Conservation (phyloP, 2,113 vertebrate genomes). For the Lophotis ruficrista region DNA sequence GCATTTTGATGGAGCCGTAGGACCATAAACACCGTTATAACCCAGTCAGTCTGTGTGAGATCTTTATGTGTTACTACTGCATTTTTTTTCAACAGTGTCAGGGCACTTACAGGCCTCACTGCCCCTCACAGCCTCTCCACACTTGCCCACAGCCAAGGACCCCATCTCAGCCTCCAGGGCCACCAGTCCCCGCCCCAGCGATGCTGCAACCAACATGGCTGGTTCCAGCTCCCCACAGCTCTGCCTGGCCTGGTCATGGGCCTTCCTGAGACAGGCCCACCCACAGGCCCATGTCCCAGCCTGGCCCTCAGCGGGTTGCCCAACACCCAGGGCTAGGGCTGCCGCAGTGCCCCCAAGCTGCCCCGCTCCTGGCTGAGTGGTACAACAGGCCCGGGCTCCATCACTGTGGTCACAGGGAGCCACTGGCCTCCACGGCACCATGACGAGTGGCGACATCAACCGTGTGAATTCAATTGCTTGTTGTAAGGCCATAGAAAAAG, state of each 20-base stretch:
- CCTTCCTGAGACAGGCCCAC: neutral
- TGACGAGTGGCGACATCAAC: no score
- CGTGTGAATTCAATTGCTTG: neutral
- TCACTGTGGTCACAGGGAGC: neutral
- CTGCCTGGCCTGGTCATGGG: neutral
- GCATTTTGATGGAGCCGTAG: accelerated
- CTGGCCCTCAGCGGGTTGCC: no score
- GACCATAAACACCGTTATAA: neutral
- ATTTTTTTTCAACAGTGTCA: neutral
- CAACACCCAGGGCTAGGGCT: accelerated
- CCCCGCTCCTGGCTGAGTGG: neutral
- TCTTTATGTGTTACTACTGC: neutral
- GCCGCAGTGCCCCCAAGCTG: neutral
- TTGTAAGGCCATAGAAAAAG: neutral
- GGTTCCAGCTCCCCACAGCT: neutral
- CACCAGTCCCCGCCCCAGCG: accelerated
- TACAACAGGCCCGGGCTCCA: accelerated
- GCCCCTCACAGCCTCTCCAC: neutral
- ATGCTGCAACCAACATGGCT: accelerated
- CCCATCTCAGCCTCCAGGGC: neutral
- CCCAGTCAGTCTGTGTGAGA: neutral
- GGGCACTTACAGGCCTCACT: neutral
- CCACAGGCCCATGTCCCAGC: no score
- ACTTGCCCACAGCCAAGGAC: neutral
- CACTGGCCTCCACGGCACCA: neutral